Conservation (phyloP, 2,113 vertebrate species). For the Pogona vitticeps region DNA sequence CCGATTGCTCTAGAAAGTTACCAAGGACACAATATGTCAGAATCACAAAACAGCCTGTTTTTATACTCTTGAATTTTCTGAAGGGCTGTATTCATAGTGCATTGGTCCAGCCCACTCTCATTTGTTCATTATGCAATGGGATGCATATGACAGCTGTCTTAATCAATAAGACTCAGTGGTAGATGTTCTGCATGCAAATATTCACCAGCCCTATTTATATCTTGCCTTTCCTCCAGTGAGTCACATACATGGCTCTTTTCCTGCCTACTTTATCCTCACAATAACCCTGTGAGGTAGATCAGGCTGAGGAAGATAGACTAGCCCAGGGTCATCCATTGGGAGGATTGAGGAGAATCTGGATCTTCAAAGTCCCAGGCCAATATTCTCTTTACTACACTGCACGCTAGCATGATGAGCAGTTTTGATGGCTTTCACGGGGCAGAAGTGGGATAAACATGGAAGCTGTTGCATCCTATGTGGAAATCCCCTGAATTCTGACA, state of each 20-base stretch:
- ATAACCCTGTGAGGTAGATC: neutral
- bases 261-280: neutral
- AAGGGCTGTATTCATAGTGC: neutral
- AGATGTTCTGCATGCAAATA: neutral
- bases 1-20: neutral
- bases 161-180: too few relatives aligned
- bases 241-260: neutral
- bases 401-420: neutral
- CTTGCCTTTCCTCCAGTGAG: neutral
- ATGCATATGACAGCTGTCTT: neutral
- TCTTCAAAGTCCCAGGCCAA: neutral
- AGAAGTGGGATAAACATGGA: too few relatives aligned
- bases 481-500: neutral
- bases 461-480: too few relatives aligned
- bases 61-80: neutral
- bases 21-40: neutral
- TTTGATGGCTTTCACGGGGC: too few relatives aligned
- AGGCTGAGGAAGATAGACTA: neutral
- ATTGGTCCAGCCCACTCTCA: neutral
- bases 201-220: neutral
- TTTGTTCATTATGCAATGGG: neutral
- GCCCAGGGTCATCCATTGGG: neutral
- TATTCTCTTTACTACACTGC: neutral
- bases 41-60: neutral
- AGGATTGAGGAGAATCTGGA: neutral